Percentiles rank a stretch among this genome's conserved stretches.
Conservation (phyloP, 2,888 invertebrate species). For the Macrophya alboannulata region DNA sequence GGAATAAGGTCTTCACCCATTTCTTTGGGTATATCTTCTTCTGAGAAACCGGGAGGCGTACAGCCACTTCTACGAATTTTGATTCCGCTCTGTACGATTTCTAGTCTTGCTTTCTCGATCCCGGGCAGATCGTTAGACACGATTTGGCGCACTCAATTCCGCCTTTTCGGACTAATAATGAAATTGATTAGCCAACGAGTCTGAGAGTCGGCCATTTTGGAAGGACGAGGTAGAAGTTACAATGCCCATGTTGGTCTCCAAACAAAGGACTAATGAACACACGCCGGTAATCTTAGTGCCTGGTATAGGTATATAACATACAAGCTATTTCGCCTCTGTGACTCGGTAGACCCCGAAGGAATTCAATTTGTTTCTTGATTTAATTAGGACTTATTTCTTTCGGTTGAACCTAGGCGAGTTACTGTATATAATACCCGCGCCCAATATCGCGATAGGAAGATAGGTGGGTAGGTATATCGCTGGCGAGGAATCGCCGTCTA, state of each 20-base stretch:
- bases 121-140: neutral
- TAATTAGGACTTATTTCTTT: constrained; percentile 42
- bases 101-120: neutral
- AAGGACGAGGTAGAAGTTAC: constrained; percentile 16
- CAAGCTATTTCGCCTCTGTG: neutral
- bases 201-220: constrained; percentile 19
- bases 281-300: constrained; percentile 24
- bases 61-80: neutral
- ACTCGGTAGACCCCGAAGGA: constrained; percentile 8
- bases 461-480: neutral
- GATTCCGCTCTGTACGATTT: neutral
- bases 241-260: constrained; percentile 9
- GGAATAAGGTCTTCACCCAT: neutral
- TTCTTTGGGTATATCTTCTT: neutral
- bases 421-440: neutral
- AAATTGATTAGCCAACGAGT: constrained; percentile 9
- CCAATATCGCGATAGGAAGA: neutral
- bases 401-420: neutral
- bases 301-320: neutral
- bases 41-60: neutral
- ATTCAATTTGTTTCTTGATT: constrained; percentile 47
- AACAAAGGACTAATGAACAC: constrained; percentile 39
- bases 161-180: neutral
- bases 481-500: neutral
- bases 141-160: constrained; percentile 8